phyloP scores from a whole-genome alignment of 1,140 invertebrate genomes.

The Drosophila ohnishii region DNA sequence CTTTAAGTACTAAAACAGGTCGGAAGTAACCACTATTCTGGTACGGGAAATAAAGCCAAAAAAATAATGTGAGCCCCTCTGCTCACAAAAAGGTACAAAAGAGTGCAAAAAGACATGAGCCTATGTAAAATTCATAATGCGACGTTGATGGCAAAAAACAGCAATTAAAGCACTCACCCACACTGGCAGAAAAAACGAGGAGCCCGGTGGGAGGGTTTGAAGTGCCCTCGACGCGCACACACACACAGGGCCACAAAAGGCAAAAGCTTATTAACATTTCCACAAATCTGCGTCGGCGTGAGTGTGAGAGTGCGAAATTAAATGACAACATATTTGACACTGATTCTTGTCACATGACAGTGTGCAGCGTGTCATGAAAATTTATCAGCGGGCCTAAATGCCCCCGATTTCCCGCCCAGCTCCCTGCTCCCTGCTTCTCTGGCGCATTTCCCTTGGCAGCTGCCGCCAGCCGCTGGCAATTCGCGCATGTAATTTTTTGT shows the following conservation, averaged over 20 bases:
- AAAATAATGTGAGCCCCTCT: background rate
- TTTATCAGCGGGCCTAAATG: slow-evolving; percentile 76
- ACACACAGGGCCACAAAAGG: slow-evolving; percentile 39
- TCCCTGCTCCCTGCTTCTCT: background rate
- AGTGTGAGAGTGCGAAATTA: slow-evolving; percentile 75
- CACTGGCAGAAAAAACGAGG: slow-evolving; percentile 1
- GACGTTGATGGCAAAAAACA: slow-evolving; percentile 58
- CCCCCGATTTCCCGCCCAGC: background rate
- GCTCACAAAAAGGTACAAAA: slow-evolving; percentile 20
- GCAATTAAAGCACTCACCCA: slow-evolving; percentile 63
- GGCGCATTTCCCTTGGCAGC: slow-evolving; percentile 1
- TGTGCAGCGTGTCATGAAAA: slow-evolving; percentile 71
- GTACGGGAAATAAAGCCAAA: background rate
- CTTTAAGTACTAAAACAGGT: background rate
- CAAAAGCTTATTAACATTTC: slow-evolving; percentile 77
- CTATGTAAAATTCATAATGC: slow-evolving; percentile 71
- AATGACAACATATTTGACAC: slow-evolving; percentile 82
- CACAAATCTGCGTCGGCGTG: slow-evolving; percentile 66
- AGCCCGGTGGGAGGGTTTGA: slow-evolving; percentile 6
- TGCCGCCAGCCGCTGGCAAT: slow-evolving; percentile 36
- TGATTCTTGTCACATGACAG: slow-evolving; percentile 78
- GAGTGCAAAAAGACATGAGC: slow-evolving; percentile 37
- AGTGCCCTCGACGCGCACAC: slow-evolving; percentile 26
- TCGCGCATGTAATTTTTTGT: slow-evolving; percentile 65
- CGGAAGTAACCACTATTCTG: background rate